Evolutionary conservation across 2,797 vertebrate genomes (phyloP), one percentile per base, ranked within the genome.

Genomic region (Sebastes trivittatus): DNA sequence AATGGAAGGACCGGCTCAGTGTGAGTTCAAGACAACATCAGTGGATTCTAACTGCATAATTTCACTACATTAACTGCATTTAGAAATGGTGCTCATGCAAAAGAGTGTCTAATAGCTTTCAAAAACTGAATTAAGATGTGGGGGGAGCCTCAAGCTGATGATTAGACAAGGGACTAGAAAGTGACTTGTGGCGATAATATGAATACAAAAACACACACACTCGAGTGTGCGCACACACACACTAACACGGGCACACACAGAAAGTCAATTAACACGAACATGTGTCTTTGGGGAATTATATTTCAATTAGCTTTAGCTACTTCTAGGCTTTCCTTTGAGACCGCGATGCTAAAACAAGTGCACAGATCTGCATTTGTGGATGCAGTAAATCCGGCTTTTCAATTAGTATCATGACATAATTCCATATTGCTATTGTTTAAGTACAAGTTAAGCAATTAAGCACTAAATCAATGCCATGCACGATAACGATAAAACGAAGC

Each of bases 251-350:
- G 22, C 84, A 49, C 85, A 85, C 87, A 84, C 84, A 88, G 56
- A 90, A 81, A 93, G 84, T 90, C 93, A 94, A 94, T 94, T 94
- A 94, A 93, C 87, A 92, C 75, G 89, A 94, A 94, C 91, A 93
- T 80, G 85, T 85, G 88, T 93, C 92, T 93, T 89, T 52, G 30
- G 93, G 94, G 94, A 95, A 94, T 94, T 94, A 93, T 85, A 90
- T 94, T 94, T 94, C 93, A 95, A 95, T 95, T 95, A 94, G 92
- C 91, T 92, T 89, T 82, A 81, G 88, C 87, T 88, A 88, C 91
- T 92, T 88, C 81, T 80, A 60, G 84, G 81, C 81, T 80, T 54
- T 92, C 90, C 91, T 93, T 71, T 87, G 92, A 91, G 93, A 92
- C 80, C 58, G n/a, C 29, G 18, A 76, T 54, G 75, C 89, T 85